These are phyloP conservation scores for Platorchestia sp. DNA, from an alignment of 1,140 invertebrate genomes.

Conservation along the genomic window DNA sequence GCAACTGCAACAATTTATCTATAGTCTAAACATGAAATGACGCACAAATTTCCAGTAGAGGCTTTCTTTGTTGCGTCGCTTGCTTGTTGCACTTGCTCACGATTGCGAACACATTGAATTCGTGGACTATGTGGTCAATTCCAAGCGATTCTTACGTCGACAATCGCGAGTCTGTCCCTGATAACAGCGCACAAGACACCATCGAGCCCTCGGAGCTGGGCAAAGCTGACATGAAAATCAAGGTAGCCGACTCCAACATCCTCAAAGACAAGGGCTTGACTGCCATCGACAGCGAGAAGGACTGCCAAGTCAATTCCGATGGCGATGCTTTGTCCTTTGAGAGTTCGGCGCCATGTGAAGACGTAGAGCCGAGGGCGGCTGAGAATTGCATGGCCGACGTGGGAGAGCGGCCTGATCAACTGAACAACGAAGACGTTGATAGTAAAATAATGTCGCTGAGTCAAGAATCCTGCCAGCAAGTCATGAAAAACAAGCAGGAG, in stretches of 20 bases:
- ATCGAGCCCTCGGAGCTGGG: not conserved
- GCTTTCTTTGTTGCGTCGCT: not conserved
- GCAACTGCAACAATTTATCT: not conserved
- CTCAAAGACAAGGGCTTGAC: not conserved
- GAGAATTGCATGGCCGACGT: not conserved
- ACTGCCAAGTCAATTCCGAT: not conserved
- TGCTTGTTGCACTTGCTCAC: not conserved
- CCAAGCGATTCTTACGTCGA: not conserved
- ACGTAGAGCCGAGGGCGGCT: not conserved
- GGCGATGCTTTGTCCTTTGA: not conserved
- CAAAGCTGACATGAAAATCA: not conserved
- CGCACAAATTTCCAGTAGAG: not conserved
- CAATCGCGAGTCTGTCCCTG: not conserved
- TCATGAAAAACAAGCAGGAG: not conserved
- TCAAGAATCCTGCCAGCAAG: not conserved
- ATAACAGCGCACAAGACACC: not conserved
- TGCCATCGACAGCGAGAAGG: not conserved
- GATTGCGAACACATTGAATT: not conserved
- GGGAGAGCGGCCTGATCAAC: not conserved
- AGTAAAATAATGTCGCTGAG: not conserved
- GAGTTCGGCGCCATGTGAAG: not conserved
- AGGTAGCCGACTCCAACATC: not conserved
- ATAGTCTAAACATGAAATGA: not conserved
- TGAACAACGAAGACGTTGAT: slow-evolving; percentile 17
- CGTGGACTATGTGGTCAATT: slow-evolving; percentile 11